Conservation (phyloP, 2,113 vertebrate genomes). For the Cyanistes caeruleus region DNA sequence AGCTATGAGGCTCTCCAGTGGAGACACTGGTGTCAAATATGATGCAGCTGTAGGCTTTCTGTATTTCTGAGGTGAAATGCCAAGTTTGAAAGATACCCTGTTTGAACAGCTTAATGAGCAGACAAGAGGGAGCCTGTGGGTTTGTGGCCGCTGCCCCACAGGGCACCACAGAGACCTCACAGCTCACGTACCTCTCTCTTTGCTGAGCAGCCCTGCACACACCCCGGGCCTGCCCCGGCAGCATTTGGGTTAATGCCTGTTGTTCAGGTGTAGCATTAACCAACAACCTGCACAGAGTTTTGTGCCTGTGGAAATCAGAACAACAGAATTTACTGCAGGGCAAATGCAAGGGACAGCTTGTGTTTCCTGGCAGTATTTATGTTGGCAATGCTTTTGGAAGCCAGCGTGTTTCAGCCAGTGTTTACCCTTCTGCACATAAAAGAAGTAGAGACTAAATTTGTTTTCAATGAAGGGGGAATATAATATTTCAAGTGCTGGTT, state of each 20-base stretch:
- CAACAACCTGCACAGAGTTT: background rate
- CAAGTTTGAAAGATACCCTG: background rate
- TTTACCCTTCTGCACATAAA: background rate
- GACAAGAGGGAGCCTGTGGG: background rate
- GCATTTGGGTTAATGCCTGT: accelerated
- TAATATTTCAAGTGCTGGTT: background rate
- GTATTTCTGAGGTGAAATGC: background rate
- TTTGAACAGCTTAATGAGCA: accelerated
- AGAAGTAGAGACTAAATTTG: conserved; percentile 1
- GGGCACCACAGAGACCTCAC: accelerated
- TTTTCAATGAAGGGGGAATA: background rate
- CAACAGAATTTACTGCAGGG: background rate
- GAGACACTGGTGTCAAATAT: background rate
- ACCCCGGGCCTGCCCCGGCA: accelerated
- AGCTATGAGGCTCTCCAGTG: background rate
- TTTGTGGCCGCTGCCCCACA: accelerated
- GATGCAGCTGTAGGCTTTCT: background rate
- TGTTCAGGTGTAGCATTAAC: background rate
- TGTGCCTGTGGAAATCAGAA: background rate
- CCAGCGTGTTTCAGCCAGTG: background rate
- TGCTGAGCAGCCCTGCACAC: background rate
- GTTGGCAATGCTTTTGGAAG: conserved; percentile 9
- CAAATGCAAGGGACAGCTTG: background rate
- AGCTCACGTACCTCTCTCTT: accelerated
- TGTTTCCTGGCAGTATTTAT: background rate